These are phyloP conservation scores for Hucho hucho DNA, from an alignment of 2,113 vertebrate species.

Conservation along the genomic window DNA sequence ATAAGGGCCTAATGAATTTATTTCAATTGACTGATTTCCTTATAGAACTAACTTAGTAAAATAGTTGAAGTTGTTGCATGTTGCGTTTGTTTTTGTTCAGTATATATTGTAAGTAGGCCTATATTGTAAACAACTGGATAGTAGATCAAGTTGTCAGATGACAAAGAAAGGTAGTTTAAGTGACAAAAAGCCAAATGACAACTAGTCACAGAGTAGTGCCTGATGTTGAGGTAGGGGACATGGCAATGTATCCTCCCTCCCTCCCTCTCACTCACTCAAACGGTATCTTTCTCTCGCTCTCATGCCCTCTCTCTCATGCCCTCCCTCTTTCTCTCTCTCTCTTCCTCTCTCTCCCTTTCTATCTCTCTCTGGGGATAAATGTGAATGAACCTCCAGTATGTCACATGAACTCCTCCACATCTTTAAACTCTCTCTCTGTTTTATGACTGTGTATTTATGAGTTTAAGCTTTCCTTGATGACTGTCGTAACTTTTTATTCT, in stretches of 20 bases:
- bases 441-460: not conserved
- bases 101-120: too few species aligned
- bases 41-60: too few species aligned
- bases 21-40: too few species aligned
- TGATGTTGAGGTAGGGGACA: slow-evolving; percentile 14
- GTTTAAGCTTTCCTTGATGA: not conserved
- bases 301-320: not conserved
- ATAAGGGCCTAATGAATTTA: too few species aligned
- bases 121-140: too few species aligned
- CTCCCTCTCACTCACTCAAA: not conserved
- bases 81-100: too few species aligned
- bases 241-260: slow-evolving; percentile 9
- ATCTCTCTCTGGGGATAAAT: not conserved
- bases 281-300: not conserved
- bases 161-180: too few species aligned
- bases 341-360: not conserved
- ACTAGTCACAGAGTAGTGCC: too few species aligned
- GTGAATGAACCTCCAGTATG: too few species aligned
- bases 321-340: not conserved
- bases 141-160: too few species aligned
- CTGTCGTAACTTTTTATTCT: not conserved
- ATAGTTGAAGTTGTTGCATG: too few species aligned
- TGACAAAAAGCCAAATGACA: too few species aligned
- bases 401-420: not conserved
- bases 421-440: not conserved